Base-by-base conservation (phyloP, 2,888 invertebrate genomes). In the Drosophila affinis region DNA sequence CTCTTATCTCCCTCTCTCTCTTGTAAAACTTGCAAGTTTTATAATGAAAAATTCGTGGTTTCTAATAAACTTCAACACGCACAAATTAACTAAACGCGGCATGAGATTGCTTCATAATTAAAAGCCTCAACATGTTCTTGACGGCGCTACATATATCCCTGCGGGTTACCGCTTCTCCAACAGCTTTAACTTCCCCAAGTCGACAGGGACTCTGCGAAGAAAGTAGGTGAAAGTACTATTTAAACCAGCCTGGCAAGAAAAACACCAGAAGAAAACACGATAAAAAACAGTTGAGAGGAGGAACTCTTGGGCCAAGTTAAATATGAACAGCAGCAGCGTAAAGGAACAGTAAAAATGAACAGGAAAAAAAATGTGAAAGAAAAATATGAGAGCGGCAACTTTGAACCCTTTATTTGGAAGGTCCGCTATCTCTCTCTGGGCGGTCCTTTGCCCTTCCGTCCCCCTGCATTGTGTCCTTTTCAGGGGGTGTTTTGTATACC, bases 161-260 rank as follows among this genome's bases (percentile, higher is more conserved):
- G 32, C 9, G 65, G 56, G 56, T n/a, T 14, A 10, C 17, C 64
- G 55, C 70, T 57, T 63, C 39, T 39, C 39, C 64, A 64, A 57
- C 56, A 77, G 73, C 60, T 63, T 72, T 58, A 76, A 77, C 79
- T 80, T 69, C 14, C 27, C 63, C 57, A 47, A 48, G 62, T 58
- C 48, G 32, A 39, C 34, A 14, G 2, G 39, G 39, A 14, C 7
- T 39, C 39, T 47, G 14, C 21, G 59, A 46, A 62, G 52, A 68
- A 88, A 87, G 85, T 76, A 72, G 77, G 77, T 61, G 63, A 75
- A 76, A 87, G 74, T 69, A 77, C 88, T 88, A 70, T 77, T 81
- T 78, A 87, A 89, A 79, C 81, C 79, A 88, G 75, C 68, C 71
- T 58, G 55, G 65, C 46, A 34, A 32, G 21, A 69, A 58, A 34